Percentiles rank a stretch among this genome's conserved stretches.
Conservation (phyloP, 2,797 vertebrate species). For the Typhlichthys eigenmanni region DNA sequence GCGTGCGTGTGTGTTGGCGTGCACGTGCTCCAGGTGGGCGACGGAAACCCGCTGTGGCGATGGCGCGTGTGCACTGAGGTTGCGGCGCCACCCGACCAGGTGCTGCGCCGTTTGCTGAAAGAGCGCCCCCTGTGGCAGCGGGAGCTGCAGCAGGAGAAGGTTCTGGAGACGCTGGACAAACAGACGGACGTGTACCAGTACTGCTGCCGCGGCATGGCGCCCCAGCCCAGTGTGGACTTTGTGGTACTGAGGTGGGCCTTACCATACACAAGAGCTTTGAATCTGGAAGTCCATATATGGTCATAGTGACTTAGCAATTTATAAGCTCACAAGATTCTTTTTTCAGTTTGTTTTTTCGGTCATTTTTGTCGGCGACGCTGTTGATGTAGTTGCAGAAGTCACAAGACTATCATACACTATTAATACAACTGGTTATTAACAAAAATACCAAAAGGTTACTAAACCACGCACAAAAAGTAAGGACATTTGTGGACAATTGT, state of each 20-base stretch:
- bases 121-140: conserved; percentile 85
- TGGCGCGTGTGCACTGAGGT: conserved; percentile 87
- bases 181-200: conserved; percentile 91
- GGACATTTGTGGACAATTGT: no score
- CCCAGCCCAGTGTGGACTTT: conserved; percentile 87
- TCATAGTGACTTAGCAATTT: no score
- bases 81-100: conserved; percentile 80
- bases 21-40: conserved; percentile 79
- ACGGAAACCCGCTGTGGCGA: conserved; percentile 85
- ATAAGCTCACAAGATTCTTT: no score
- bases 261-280: no score
- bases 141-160: conserved; percentile 86
- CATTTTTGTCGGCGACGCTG: no score
- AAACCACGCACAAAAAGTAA: no score
- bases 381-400: no score
- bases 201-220: conserved; percentile 85
- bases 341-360: no score
- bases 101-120: conserved; percentile 85
- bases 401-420: no score
- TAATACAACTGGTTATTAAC: no score
- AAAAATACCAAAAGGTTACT: no score
- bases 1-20: neutral
- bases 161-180: conserved; percentile 85
- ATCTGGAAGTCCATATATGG: no score
- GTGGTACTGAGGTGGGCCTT: conserved; percentile 86